Evolutionary conservation across 1,140 invertebrate genomes (phyloP), one percentile per base, ranked within the genome.

Genomic region (Arion vulgaris): DNA sequence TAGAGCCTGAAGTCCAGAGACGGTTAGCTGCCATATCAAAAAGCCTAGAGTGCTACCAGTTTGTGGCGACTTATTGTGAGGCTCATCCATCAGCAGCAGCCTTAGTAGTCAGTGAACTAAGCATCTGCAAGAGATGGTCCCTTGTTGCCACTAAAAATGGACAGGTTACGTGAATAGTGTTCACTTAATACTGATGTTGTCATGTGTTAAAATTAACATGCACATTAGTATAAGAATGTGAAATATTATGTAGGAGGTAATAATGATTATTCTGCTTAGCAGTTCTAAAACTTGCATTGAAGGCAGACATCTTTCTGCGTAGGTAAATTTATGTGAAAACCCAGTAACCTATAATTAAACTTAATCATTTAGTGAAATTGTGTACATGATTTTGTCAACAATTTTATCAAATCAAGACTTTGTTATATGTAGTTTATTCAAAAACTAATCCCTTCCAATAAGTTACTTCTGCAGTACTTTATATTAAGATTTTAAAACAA

Each of bases 121-220:
- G 93, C 23, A 93, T 97, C 1, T 96, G 96, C 87, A 95, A 86
- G 96, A 97, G 90, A 96, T 98, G 94, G 94, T 96, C 0, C 94
- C 19, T 93, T 98, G 75, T 91, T 98, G 78, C 96, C 96, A 0
- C 87, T 96, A 0, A 97, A 96, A 94, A 95, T 97, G 88, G 93
- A 88, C 73, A 89, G 85, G 83, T 2, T 75, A 9, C 41, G 15
- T 49, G 73, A 75, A 28, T 26, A 51, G 41, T 5, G 36, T 32
- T n/a, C 5, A 51, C 7, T 9, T 38, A 7, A 17, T 66, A 66
- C 15, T 57, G 51, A 57, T 23, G 9, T 26, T 23, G 4, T 15
- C 4, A 11, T 57, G 26, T 57, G 19, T 7, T 26, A 57, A 26
- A 57, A 17, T 23, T 26, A 57, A 23, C 26, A 57, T 57, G 51